A percentile compares a stretch with the other conserved stretches of the same genome.
Conservation (phyloP, 2,888 invertebrate genomes). For the Lacanobia wlatinum region DNA sequence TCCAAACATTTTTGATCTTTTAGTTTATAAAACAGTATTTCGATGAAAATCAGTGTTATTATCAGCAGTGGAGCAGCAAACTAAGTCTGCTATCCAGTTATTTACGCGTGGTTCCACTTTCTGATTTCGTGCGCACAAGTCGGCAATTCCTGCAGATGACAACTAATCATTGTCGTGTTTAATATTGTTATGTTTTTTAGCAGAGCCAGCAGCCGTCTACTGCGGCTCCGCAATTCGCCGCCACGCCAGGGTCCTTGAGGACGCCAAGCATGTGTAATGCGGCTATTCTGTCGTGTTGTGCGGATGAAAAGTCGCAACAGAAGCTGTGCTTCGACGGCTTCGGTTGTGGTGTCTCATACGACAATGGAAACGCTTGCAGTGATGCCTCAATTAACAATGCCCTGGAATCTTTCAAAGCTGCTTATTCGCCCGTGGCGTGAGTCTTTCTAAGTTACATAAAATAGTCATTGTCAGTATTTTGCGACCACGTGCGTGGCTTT, state of each 20-base stretch:
- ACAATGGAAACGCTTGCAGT: conserved; percentile 72
- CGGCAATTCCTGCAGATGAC: conserved; percentile 51
- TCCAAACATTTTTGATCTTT: conserved; percentile 16
- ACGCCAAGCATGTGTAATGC: conserved; percentile 76
- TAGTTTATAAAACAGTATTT: conserved; percentile 15
- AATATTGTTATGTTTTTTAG: conserved; percentile 56
- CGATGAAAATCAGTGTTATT: conserved; percentile 36
- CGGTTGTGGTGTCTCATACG: conserved; percentile 71
- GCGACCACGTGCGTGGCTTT: conserved; percentile 45
- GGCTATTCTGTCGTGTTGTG: conserved; percentile 81
- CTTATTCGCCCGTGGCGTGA: conserved; percentile 75
- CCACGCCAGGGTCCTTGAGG: conserved; percentile 13
- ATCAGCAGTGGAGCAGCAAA: conserved; percentile 39
- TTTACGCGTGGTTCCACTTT: conserved; percentile 68
- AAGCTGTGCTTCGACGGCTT: conserved; percentile 75
- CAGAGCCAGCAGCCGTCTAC: conserved; percentile 63
- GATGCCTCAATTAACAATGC: conserved; percentile 69
- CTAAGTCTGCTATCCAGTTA: conserved; percentile 46
- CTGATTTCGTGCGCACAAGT: conserved; percentile 62
- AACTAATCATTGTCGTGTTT: conserved; percentile 47
- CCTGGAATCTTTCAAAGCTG: conserved; percentile 72
- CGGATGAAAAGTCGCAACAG: conserved; percentile 58
- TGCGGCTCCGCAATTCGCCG: conserved; percentile 58
- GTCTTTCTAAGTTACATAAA: conserved; percentile 24
- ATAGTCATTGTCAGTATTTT: conserved; percentile 73